Conservation (phyloP, 1,140 invertebrate species). For the Calliphora vicina region DNA sequence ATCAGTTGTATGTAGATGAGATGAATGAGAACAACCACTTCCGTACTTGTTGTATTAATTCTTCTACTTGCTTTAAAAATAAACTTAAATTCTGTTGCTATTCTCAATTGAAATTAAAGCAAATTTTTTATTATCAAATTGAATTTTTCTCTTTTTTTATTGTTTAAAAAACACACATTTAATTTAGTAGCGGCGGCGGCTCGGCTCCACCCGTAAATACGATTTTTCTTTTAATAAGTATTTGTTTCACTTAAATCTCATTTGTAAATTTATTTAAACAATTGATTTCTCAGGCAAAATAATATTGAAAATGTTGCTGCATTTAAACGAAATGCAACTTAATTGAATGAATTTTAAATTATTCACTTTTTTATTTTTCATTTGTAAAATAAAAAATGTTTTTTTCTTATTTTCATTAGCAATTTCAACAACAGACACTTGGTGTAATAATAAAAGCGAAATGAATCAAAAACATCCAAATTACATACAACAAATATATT, state of each 20-base stretch:
- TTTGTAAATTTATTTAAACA: background rate
- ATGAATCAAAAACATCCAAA: constrained; percentile 11
- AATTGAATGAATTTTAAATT: background rate
- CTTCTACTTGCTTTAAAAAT: background rate
- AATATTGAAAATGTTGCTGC: background rate
- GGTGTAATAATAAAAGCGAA: constrained; percentile 17
- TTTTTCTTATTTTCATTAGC: too few species aligned
- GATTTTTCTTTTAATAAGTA: background rate
- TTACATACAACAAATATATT: background rate
- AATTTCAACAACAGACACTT: constrained; percentile 3
- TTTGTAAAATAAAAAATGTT: background rate
- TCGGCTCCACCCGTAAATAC: background rate
- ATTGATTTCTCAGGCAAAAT: background rate
- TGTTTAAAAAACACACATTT: background rate
- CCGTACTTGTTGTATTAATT: background rate
- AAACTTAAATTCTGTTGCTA: background rate
- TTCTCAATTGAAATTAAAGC: background rate
- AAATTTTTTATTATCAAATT: background rate
- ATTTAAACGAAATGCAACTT: background rate
- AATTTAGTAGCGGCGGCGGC: background rate
- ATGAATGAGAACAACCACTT: background rate
- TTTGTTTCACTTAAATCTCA: background rate
- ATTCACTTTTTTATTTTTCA: background rate
- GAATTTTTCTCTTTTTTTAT: background rate
- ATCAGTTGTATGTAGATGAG: background rate